A percentile compares a stretch with the other conserved stretches of the same genome.
Evolutionary conservation across 2,113 vertebrate genomes (phyloP).

Genomic region (Rattus norvegicus): GRCr8 NC_086022.1:59671501-59672000

Average conservation of each 20-base stretch:
- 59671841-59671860: constrained; percentile 58
- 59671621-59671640: too few relatives aligned
- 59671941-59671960: constrained; percentile 40
- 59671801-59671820: constrained; percentile 21
- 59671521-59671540: neutral
- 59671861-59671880: neutral
- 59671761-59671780: neutral
- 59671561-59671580: neutral
- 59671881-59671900: constrained; percentile 39
- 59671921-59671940: constrained; percentile 51
- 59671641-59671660: neutral
- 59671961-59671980: constrained; percentile 19
- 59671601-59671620: neutral
- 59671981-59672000: constrained; percentile 52
- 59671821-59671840: constrained; percentile 53
- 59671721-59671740: constrained; percentile 15
- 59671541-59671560: neutral
- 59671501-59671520: neutral
- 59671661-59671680: neutral
- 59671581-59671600: neutral
- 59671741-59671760: constrained; percentile 19
- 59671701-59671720: neutral
- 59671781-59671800: constrained; percentile 16
- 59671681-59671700: neutral
- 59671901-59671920: constrained; percentile 36